A percentile compares a stretch with the other conserved stretches of the same genome.
Conservation (phyloP, 2,888 invertebrate species). For the Plutella xylostella region DNA sequence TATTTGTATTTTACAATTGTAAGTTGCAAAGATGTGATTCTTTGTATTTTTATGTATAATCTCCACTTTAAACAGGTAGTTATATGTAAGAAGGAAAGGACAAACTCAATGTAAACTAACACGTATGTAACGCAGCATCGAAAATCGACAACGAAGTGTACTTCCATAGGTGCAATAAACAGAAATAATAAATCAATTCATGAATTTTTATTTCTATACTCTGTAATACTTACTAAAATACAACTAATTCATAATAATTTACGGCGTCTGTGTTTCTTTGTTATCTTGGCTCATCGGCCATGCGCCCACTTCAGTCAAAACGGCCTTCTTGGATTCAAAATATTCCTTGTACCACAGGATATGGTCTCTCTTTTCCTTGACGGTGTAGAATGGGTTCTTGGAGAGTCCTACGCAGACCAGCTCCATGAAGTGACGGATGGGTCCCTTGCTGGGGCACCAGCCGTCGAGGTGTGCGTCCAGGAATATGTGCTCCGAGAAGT, state of each 20-base stretch:
- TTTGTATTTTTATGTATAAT: too few species aligned
- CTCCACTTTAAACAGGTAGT: too few species aligned
- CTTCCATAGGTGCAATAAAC: constrained; percentile 68
- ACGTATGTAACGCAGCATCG: constrained; percentile 40
- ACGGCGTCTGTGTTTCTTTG: background rate
- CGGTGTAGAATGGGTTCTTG: constrained; percentile 92
- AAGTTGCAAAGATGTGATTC: too few species aligned
- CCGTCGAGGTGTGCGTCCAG: constrained; percentile 85
- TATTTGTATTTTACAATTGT: too few species aligned
- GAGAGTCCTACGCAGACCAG: constrained; percentile 93
- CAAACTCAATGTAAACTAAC: too few species aligned
- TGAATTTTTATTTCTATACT: too few species aligned
- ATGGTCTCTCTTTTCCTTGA: constrained; percentile 87
- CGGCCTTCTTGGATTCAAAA: constrained; percentile 82
- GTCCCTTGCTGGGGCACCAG: constrained; percentile 93
- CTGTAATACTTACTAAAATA: background rate
- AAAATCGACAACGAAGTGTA: constrained; percentile 59
- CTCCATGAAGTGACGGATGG: constrained; percentile 97
- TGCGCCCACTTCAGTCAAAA: constrained; percentile 76
- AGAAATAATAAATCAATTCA: constrained; percentile 46
- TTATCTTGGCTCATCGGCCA: too few species aligned
- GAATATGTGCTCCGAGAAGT: constrained; percentile 96
- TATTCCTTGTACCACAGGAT: constrained; percentile 93
- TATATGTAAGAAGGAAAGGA: too few species aligned
- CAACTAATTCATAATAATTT: background rate